phyloP scores from a whole-genome alignment of 2,888 invertebrate genomes.

The Xanthia icteritia region DNA sequence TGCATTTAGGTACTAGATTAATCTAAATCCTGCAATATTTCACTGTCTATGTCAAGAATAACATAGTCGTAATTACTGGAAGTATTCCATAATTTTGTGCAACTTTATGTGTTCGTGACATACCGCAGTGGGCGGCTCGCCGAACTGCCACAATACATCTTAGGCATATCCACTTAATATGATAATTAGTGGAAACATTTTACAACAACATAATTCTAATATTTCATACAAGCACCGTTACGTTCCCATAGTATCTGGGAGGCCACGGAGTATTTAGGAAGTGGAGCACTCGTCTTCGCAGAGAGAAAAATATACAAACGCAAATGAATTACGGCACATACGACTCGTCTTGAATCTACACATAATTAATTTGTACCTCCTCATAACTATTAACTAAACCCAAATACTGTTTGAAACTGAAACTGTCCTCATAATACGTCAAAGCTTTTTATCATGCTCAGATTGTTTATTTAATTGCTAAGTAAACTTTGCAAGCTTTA shows the following conservation, averaged over 20 bases:
- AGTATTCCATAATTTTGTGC: slow-evolving; percentile 42
- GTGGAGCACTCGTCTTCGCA: slow-evolving; percentile 5
- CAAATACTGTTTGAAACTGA: not conserved
- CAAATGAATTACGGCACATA: not conserved
- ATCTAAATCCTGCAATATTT: slow-evolving; percentile 34
- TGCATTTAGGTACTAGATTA: slow-evolving; percentile 24
- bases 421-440: not conserved
- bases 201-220: slow-evolving; percentile 56
- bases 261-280: slow-evolving; percentile 11
- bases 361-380: not conserved
- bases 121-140: slow-evolving; percentile 42
- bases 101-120: slow-evolving; percentile 40
- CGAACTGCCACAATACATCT: slow-evolving; percentile 43
- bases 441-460: not conserved
- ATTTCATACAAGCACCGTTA: slow-evolving; percentile 54
- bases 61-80: slow-evolving; percentile 13
- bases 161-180: slow-evolving; percentile 54
- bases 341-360: not conserved
- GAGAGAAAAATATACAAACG: not conserved
- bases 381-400: not conserved
- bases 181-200: slow-evolving; percentile 57
- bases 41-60: slow-evolving; percentile 33
- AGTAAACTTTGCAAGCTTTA: not conserved
- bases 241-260: slow-evolving; percentile 40
- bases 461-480: not conserved